Percentiles rank a stretch among this genome's conserved stretches.
Conservation (phyloP, 1,140 invertebrate species). For the Chironomus tepperi region DNA sequence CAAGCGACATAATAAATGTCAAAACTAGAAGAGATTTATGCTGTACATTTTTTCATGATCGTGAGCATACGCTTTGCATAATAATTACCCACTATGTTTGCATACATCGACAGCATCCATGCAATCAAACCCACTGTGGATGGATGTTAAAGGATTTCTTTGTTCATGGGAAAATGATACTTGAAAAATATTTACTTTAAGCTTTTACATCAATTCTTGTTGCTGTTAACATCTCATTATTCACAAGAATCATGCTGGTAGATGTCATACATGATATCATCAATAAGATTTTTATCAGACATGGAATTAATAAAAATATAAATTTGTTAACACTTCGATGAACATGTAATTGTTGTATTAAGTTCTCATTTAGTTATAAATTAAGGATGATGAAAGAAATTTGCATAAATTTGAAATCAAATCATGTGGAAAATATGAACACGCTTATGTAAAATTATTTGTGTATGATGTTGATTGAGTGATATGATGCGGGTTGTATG, state of each 20-base stretch:
- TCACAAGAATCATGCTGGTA: too few relatives aligned
- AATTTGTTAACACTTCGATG: neutral
- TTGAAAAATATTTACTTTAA: too few relatives aligned
- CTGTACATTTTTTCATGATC: neutral
- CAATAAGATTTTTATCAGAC: neutral
- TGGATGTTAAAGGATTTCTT: neutral
- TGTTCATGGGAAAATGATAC: neutral
- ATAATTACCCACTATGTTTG: conserved; percentile 7
- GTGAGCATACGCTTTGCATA: conserved; percentile 12
- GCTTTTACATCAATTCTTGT: neutral
- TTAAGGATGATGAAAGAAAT: neutral
- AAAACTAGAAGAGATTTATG: conserved; percentile 11
- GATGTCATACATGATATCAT: too few relatives aligned
- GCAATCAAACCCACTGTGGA: neutral
- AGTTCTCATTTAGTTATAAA: neutral
- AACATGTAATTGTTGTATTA: neutral
- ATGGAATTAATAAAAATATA: neutral
- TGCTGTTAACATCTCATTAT: neutral
- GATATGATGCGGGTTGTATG: neutral
- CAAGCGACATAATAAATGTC: conserved; percentile 6
- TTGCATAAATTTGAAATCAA: conserved; percentile 1
- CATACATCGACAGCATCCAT: neutral
- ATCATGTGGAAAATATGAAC: conserved; percentile 7
- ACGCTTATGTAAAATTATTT: neutral
- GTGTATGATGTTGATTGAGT: neutral